These are phyloP conservation scores for Idaea dimidiata DNA, from an alignment of 2,888 invertebrate genomes.

Conservation along the genomic window DNA sequence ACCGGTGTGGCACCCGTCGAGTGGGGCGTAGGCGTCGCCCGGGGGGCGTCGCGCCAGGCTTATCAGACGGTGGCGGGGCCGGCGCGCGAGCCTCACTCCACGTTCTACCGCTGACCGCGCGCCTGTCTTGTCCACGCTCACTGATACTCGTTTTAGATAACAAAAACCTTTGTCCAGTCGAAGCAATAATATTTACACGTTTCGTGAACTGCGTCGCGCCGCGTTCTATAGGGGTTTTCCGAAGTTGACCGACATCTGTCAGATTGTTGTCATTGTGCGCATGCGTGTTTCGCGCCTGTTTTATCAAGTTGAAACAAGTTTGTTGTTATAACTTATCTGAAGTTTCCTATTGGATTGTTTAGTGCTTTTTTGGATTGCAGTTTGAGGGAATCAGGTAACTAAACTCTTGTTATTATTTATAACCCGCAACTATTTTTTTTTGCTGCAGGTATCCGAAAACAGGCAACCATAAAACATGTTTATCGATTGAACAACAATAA, in stretches of 20 bases:
- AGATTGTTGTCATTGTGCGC: constrained; percentile 72
- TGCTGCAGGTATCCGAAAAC: not conserved
- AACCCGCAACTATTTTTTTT: not conserved
- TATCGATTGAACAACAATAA: not conserved
- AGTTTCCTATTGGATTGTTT: constrained; percentile 51
- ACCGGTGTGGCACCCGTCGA: constrained; percentile 62
- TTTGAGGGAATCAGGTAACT: constrained; percentile 63
- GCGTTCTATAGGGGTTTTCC: constrained; percentile 78
- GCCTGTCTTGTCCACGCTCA: constrained; percentile 60
- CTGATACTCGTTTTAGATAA: constrained; percentile 75
- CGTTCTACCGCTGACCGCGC: constrained; percentile 71
- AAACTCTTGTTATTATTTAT: not conserved
- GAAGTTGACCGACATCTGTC: constrained; percentile 68
- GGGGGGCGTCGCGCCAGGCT: constrained; percentile 80
- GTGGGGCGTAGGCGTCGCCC: constrained; percentile 79
- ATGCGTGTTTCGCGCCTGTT: constrained; percentile 64
- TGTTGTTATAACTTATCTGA: constrained; percentile 44
- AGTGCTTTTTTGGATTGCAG: constrained; percentile 70
- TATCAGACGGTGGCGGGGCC: constrained; percentile 79
- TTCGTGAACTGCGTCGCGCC: constrained; percentile 52
- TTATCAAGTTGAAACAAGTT: constrained; percentile 74
- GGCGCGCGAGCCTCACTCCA: constrained; percentile 78
- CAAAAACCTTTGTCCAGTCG: constrained; percentile 80
- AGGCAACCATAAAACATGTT: not conserved
- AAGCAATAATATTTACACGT: constrained; percentile 76